Evolutionary conservation across 1,140 invertebrate genomes (phyloP).

Genomic region (Frieseomelitta varia): DNA sequence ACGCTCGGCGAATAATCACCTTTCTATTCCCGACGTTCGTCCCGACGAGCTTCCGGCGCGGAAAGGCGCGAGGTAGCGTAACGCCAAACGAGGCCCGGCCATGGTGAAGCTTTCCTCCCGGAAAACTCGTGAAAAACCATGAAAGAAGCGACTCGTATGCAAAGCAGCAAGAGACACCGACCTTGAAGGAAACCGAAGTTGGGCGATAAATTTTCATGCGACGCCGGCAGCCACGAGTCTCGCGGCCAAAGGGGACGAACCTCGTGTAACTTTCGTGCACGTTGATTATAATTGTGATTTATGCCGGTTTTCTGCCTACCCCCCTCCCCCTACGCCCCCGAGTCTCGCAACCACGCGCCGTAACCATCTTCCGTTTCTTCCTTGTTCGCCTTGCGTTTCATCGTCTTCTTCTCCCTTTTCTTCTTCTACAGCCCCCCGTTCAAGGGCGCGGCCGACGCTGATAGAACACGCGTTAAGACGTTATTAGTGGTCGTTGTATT

Average conservation of each 20-base stretch:
- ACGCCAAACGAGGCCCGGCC: conserved; percentile 21
- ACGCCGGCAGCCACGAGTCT: conserved; percentile 57
- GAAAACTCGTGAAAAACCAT: conserved; percentile 56
- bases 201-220: conserved; percentile 70
- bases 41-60: conserved; percentile 2
- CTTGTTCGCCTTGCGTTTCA: neutral
- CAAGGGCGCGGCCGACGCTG: conserved; percentile 36
- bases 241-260: conserved; percentile 55
- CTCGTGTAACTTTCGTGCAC: conserved; percentile 70
- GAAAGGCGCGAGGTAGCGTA: conserved; percentile 4
- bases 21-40: conserved; percentile 13
- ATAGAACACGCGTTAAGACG: conserved; percentile 63
- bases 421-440: neutral
- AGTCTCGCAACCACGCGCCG: neutral
- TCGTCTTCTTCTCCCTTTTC: conserved; percentile 26
- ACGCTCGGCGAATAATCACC: neutral
- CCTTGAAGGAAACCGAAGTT: conserved; percentile 69
- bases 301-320: conserved; percentile 49
- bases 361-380: neutral
- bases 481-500: conserved; percentile 55
- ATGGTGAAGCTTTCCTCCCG: neutral
- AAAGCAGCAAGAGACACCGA: conserved; percentile 55
- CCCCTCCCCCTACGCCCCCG: neutral
- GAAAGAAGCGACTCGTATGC: conserved; percentile 60
- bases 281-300: conserved; percentile 76